phyloP scores from a whole-genome alignment of 2,888 invertebrate species.

The Ornithoptera priamus region DNA sequence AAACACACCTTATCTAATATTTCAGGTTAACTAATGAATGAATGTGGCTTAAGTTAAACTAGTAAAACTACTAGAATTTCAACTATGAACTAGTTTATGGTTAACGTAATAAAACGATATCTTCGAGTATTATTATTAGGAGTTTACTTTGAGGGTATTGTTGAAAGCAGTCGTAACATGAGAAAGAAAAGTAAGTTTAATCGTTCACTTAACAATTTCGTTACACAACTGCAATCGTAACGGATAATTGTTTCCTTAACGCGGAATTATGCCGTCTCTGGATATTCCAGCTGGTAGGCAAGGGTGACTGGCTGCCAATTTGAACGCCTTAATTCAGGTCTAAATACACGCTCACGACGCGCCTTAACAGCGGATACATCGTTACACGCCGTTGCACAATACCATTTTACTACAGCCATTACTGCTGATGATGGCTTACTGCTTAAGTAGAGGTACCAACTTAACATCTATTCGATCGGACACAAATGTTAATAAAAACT shows the following conservation, averaged over 20 bases:
- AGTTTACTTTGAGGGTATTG: not conserved
- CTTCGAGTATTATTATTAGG: no score
- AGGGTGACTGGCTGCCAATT: conserved; percentile 21
- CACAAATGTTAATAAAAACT: not conserved
- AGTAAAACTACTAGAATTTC: no score
- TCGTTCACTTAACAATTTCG: conserved; percentile 29
- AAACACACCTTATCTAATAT: no score
- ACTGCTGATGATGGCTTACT: not conserved
- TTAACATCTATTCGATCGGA: not conserved
- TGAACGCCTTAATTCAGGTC: conserved; percentile 21
- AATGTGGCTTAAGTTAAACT: no score
- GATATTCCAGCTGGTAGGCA: conserved; percentile 17
- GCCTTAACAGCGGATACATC: conserved; percentile 13
- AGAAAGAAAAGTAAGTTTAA: not conserved
- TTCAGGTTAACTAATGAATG: no score
- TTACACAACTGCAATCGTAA: conserved; percentile 36
- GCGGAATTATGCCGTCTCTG: conserved; percentile 28
- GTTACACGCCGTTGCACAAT: conserved; percentile 13
- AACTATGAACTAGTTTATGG: no score
- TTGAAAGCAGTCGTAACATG: not conserved
- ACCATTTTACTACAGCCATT: not conserved
- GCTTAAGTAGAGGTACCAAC: not conserved
- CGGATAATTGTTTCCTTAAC: conserved; percentile 41
- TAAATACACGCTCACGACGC: conserved; percentile 24
- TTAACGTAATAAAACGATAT: no score